Percentiles rank a stretch among this genome's conserved stretches.
These are phyloP conservation scores for Helobdella robusta DNA, from an alignment of 2,888 invertebrate species.

Conservation along the genomic window DNA sequence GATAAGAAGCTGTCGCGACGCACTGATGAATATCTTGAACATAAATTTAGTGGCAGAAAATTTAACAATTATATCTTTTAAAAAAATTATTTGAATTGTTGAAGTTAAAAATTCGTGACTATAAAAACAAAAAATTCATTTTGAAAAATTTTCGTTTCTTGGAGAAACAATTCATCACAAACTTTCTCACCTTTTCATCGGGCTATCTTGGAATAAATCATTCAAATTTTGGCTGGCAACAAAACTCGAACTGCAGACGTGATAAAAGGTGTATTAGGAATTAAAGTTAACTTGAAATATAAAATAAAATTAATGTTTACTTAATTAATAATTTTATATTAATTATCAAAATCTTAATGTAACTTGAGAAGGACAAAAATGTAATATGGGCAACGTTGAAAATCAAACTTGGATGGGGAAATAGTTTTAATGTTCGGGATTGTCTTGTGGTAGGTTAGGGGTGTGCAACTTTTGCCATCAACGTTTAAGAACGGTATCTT, in stretches of 20 bases:
- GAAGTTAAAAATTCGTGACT: neutral
- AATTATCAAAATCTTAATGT: neutral
- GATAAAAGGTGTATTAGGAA: no score
- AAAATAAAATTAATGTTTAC: no score
- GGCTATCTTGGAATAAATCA: conserved; percentile 3
- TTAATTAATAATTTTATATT: neutral
- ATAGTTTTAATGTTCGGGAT: neutral
- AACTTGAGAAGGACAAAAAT: no score
- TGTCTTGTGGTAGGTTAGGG: neutral
- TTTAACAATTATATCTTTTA: neutral
- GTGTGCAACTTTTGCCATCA: neutral
- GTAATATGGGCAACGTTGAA: neutral
- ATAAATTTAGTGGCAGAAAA: neutral
- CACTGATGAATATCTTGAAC: conserved; percentile 5
- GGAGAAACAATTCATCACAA: no score
- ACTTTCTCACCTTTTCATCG: neutral
- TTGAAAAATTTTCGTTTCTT: no score
- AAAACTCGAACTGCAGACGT: conserved; percentile 5
- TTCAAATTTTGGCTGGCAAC: neutral
- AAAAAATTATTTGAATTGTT: neutral
- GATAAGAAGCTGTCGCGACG: conserved; percentile 7
- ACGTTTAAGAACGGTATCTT: neutral
- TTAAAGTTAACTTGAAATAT: no score
- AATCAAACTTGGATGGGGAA: neutral
- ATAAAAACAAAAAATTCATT: neutral